Conservation (phyloP, 1,140 invertebrate species). For the Wiebesia pumilae region DNA sequence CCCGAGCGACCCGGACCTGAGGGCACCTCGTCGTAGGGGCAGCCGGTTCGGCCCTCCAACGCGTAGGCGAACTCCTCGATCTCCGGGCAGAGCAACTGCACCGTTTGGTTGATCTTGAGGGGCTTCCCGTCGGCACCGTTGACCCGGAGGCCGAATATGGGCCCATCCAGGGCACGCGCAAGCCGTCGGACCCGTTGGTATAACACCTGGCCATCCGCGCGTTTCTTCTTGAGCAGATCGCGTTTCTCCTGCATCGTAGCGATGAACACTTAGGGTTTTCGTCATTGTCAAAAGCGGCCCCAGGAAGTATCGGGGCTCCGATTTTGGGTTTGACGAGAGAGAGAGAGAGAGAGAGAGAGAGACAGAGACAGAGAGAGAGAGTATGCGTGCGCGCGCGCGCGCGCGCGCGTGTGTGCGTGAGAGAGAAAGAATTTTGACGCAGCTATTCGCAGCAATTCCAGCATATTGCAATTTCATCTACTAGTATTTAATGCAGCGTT, state of each 20-base stretch:
- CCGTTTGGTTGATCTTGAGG: not conserved
- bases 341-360: not conserved
- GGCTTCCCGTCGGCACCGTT: not conserved
- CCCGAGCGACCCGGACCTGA: not conserved
- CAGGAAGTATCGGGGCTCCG: no score
- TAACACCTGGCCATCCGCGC: not conserved
- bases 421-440: no score
- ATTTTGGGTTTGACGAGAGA: not conserved
- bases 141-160: not conserved
- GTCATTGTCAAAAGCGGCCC: no score
- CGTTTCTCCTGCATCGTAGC: not conserved
- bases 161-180: not conserved
- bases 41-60: not conserved
- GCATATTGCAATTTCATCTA: no score
- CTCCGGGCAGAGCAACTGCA: constrained; percentile 30
- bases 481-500: not conserved
- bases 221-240: not conserved
- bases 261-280: no score
- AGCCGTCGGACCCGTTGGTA: not conserved
- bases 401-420: not conserved
- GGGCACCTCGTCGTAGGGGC: not conserved
- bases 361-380: not conserved
- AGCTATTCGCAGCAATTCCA: no score
- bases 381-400: no score
- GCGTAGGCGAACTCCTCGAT: not conserved